Evolutionary conservation across 1,140 invertebrate genomes (phyloP), one percentile per base, ranked within the genome.

Genomic region (Babylonia areolata): DNA sequence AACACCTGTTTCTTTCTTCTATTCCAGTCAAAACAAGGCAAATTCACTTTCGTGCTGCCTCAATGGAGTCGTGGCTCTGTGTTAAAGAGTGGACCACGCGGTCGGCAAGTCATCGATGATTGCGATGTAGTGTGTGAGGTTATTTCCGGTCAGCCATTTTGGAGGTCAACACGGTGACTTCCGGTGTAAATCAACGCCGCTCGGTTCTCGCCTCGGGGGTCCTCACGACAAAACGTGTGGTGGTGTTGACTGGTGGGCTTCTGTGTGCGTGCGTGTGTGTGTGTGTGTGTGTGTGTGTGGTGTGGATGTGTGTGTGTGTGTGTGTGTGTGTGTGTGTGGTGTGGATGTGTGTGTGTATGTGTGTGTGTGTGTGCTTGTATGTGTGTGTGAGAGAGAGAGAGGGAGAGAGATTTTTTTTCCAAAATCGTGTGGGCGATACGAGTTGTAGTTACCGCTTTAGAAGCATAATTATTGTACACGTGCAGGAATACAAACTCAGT

Each of bases 241-340:
- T 23, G 5, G 58, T 28, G 46, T 17, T 51, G 46, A 51, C 46
- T 51, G 9, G 46, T 51, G 46, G 15, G 58, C 5, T 17, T 64
- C 15, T 2, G 58, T 3, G 58, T 64, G 9, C 28, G 58, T 11
- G 58, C 28, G 58, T 64, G 58, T 64, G 58, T 64, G 58, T 64
- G 58, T 64, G 58, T 64, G 58, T 64, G 58, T 64, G 58, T 64
- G 58, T 64, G 58, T 64, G 58, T 64, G 58, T 11, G 42, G 58
- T 64, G 58, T 64, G 58, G 9, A 20, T 64, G 58, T 64, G 58
- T 64, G 58, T 64, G 58, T 64, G 58, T 64, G 58, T 64, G 58
- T 64, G 58, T 28, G 58, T 28, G 58, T 28, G 58, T n/a, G 58
- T 64, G 58, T 11, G 58, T n/a, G 58, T n/a, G 58, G 58, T n/a